Evolutionary conservation across 2,888 invertebrate genomes (phyloP).

Genomic region (Catonia carolina): DNA sequence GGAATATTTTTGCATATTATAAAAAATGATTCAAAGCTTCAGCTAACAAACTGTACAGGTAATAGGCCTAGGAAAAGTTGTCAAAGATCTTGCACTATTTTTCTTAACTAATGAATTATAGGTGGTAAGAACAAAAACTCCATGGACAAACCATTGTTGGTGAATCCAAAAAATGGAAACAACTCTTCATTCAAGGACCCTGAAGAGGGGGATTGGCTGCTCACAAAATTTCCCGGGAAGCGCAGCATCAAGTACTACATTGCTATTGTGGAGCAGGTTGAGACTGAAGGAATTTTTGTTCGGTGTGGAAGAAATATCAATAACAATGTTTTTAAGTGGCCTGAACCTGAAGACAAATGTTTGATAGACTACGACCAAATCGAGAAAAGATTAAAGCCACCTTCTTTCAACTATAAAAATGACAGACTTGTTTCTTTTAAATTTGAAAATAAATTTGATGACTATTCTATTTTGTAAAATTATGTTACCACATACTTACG

Average conservation of each 20-base stretch:
- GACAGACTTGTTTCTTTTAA: slow-evolving; percentile 8
- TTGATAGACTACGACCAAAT: slow-evolving; percentile 7
- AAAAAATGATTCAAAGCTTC: too few species aligned
- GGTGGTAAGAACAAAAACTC: not conserved
- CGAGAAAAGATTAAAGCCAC: slow-evolving; percentile 8
- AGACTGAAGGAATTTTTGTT: slow-evolving; percentile 6
- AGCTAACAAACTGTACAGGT: not conserved
- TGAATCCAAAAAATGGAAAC: slow-evolving; percentile 1
- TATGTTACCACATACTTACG: too few species aligned
- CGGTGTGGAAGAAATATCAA: slow-evolving; percentile 8
- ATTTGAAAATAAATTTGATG: too few species aligned
- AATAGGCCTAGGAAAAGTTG: slow-evolving; percentile 5
- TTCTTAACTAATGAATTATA: not conserved
- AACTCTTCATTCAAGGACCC: slow-evolving; percentile 13
- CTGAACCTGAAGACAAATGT: slow-evolving; percentile 6
- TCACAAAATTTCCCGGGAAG: slow-evolving; percentile 6
- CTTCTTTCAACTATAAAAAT: slow-evolving; percentile 10
- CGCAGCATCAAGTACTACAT: slow-evolving; percentile 4
- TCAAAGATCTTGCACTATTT: slow-evolving; percentile 3
- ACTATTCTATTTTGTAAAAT: not conserved
- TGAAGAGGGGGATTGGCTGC: slow-evolving; percentile 12
- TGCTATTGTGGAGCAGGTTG: slow-evolving; percentile 1
- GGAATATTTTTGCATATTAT: too few species aligned
- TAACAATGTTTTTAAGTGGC: slow-evolving; percentile 11
- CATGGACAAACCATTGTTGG: not conserved